A percentile compares a stretch with the other conserved stretches of the same genome.
These are phyloP conservation scores for Pachypanchax playfairii DNA, from an alignment of 2,113 vertebrate species.

Conservation along the genomic window DNA sequence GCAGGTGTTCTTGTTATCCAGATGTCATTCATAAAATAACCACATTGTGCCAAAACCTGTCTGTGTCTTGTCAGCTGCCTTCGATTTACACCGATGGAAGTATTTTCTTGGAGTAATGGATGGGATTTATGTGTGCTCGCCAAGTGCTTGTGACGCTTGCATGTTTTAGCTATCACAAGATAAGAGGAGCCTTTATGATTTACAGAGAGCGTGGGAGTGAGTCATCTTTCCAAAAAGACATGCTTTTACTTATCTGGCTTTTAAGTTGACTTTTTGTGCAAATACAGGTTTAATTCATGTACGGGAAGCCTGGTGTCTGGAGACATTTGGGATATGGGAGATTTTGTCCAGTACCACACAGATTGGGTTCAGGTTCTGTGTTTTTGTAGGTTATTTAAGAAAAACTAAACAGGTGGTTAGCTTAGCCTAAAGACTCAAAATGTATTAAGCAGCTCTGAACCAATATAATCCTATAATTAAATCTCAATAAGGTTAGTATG, in stretches of 20 bases:
- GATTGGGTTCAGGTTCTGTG: not conserved
- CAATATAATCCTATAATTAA: not conserved
- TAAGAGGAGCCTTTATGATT: conserved; percentile 65
- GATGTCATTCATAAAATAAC: conserved; percentile 69
- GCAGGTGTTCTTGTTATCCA: conserved; percentile 70
- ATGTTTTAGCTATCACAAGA: conserved; percentile 74
- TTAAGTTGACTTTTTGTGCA: conserved; percentile 18
- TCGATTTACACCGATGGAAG: conserved; percentile 67
- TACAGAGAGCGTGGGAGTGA: conserved; percentile 50
- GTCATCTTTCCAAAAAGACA: conserved; percentile 47
- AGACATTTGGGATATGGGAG: not conserved
- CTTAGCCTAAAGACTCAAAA: not conserved
- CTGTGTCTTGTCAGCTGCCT: conserved; percentile 64
- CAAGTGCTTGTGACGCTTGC: conserved; percentile 55
- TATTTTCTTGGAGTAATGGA: conserved; percentile 67
- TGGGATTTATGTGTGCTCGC: conserved; percentile 63
- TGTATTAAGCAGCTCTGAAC: not conserved
- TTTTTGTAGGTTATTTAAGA: not conserved
- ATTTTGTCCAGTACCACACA: not conserved
- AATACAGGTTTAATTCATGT: not conserved
- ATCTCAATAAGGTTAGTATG: not conserved
- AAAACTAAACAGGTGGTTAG: not conserved
- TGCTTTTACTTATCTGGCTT: conserved; percentile 36
- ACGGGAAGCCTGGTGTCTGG: not conserved
- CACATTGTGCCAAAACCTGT: conserved; percentile 66